phyloP scores from a whole-genome alignment of 2,797 vertebrate species.

The Oreochromis mossambicus region DNA sequence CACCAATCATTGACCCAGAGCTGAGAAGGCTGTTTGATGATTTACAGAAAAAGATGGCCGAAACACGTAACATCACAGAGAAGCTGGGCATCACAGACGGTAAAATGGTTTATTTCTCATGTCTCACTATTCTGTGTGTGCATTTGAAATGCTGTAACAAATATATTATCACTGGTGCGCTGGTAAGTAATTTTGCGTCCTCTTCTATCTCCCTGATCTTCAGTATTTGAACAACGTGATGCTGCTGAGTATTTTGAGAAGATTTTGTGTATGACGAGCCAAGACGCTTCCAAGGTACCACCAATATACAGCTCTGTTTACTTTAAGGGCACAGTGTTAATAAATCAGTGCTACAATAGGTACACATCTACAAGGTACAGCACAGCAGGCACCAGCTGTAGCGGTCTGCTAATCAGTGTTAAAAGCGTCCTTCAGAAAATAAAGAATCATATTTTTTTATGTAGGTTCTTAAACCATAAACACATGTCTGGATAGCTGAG shows the following conservation, averaged over 20 bases:
- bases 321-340: accelerated
- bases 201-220: background rate
- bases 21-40: constrained; percentile 48
- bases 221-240: constrained; percentile 64
- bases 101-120: background rate
- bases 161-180: background rate
- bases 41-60: background rate
- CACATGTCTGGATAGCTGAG: accelerated
- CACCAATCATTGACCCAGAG: background rate
- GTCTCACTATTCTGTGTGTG: background rate
- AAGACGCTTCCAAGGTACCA: constrained; percentile 44
- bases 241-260: constrained; percentile 74
- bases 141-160: background rate
- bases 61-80: constrained; percentile 13
- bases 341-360: background rate
- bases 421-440: accelerated
- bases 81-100: constrained; percentile 45
- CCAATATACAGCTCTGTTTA: background rate
- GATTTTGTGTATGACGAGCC: constrained; percentile 46
- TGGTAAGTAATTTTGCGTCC: accelerated
- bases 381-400: accelerated
- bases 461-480: background rate
- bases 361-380: background rate
- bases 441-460: accelerated
- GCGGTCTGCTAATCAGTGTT: background rate